Base-by-base conservation (phyloP, 1,140 invertebrate species). In the Chironomus tepperi region DNA sequence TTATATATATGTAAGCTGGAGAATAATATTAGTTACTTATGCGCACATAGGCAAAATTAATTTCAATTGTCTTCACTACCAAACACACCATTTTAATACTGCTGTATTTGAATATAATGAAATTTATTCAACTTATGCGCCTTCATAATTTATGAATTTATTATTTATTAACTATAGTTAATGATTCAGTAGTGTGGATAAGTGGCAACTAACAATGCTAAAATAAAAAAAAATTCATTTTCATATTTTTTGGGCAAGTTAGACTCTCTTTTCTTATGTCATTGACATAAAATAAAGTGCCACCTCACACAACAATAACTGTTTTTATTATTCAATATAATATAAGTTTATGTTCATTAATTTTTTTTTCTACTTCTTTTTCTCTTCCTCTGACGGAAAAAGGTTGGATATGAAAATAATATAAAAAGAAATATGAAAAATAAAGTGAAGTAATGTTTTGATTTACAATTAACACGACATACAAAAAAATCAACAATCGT, bases 391-490 rank as follows among this genome's bases (percentile, higher is more conserved):
- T 34, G 47, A 57, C 47, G 47, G 43, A n/a, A 57, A 57, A 57
- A 57, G 47, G 47, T 15, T 57, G 47, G 12, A 57, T 12, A 57
- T 57, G 12, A n/a, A 47, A 34, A 34, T 34, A 34, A 34, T 34
- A 34, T 34, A 34, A 34, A 34, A 34, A 34, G 24, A 5, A 2
- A 34, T 34, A 34, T 34, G 24, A 34, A 34, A 34, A 34, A 15
- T 9, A 47, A 47, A 47, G 2, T 47, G 43, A 57, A 57, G 47
- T 12, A 57, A 57, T 57, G 47, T 57, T 57, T 57, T 57, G 47
- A 57, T 57, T 57, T 57, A 57, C 12, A 57, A 57, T 57, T 57
- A 57, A 57, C 47, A 57, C 47, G 47, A 57, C 47, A 57, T 57
- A 57, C 47, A n/a, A 57, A 57, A 34, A 57, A 57, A 57, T 57